phyloP scores from a whole-genome alignment of 2,113 vertebrate species.

The Mystacornis crossleyi region DNA sequence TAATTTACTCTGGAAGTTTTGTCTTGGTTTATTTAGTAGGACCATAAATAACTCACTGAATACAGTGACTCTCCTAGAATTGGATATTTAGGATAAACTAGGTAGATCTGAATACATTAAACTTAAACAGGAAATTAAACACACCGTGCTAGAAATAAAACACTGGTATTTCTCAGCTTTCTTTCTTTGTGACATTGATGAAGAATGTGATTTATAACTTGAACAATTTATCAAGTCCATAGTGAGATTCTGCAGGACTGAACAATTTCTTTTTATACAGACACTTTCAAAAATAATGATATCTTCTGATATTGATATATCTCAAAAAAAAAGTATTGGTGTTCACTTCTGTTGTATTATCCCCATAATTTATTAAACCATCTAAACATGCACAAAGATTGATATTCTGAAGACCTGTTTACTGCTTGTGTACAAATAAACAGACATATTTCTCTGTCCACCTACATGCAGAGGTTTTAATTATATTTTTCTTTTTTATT shows the following conservation, averaged over 20 bases:
- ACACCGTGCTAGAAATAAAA: background rate
- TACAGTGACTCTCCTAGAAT: background rate
- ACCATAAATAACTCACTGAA: background rate
- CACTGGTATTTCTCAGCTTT: background rate
- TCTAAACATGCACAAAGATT: background rate
- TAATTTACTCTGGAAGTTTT: background rate
- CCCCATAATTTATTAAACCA: background rate
- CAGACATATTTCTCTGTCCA: background rate
- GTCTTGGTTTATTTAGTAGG: background rate
- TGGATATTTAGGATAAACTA: background rate
- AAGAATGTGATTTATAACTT: background rate
- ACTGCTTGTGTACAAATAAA: background rate
- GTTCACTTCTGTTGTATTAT: background rate
- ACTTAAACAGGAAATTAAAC: background rate
- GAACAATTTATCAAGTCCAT: background rate
- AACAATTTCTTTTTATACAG: background rate
- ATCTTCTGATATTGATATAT: background rate
- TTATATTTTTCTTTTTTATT: background rate
- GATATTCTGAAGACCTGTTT: background rate
- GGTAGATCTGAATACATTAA: background rate
- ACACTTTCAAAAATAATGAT: background rate
- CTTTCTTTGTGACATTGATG: background rate
- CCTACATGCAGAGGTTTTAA: background rate
- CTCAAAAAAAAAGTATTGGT: background rate
- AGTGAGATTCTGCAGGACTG: background rate